Evolutionary conservation across 2,888 invertebrate genomes (phyloP).

Genomic region (Dryomyza anilis): DNA sequence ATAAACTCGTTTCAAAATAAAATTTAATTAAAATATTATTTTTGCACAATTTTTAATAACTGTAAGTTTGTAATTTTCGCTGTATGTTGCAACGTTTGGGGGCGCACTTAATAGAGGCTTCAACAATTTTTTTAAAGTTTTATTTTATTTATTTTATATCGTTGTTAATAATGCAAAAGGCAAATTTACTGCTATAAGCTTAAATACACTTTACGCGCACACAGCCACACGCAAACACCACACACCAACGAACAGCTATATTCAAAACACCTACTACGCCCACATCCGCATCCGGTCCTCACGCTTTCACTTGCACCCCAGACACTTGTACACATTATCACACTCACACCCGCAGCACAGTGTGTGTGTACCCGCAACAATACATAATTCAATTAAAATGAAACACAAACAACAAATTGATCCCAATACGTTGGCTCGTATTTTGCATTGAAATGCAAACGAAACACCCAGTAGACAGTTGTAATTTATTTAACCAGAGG

Average conservation of each 20-base stretch:
- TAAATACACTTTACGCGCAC: slow-evolving; percentile 17
- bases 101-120: no score
- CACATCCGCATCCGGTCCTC: no score
- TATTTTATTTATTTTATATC: background rate
- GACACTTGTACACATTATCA: slow-evolving; percentile 1
- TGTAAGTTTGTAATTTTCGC: background rate
- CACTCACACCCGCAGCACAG: background rate
- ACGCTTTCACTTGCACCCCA: no score
- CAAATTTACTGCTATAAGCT: slow-evolving; percentile 25
- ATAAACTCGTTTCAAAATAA: no score
- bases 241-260: background rate
- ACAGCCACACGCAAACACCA: background rate
- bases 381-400: slow-evolving; percentile 34
- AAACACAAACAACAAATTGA: slow-evolving; percentile 32
- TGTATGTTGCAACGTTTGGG: background rate
- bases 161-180: background rate
- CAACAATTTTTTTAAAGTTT: no score
- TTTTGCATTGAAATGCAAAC: slow-evolving; percentile 21
- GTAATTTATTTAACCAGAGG: no score
- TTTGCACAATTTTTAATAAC: background rate
- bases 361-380: background rate
- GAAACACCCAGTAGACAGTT: no score
- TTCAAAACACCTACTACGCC: no score
- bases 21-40: background rate
- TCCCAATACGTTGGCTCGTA: slow-evolving; percentile 23